Percentiles rank a stretch among this genome's conserved stretches.
Conservation (phyloP, 2,888 invertebrate species). For the Dilophus febrilis region DNA sequence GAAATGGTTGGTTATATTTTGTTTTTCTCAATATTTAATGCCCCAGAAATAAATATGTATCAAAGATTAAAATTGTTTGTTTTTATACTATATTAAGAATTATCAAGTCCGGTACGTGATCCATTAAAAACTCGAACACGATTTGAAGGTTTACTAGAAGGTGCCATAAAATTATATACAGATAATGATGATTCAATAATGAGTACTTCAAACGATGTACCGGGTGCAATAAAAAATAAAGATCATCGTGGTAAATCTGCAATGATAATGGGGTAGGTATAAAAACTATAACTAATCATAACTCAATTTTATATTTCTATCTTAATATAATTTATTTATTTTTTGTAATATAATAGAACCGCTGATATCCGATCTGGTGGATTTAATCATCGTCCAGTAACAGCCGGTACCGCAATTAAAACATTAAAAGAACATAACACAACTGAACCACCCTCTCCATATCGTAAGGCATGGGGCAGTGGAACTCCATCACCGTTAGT, state of each 20-base stretch:
- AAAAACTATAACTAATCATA: background rate
- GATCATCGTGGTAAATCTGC: constrained; percentile 29
- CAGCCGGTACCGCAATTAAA: constrained; percentile 20
- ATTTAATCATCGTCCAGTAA: constrained; percentile 22
- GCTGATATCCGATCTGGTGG: background rate
- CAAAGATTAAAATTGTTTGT: too few species aligned
- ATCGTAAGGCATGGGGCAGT: constrained; percentile 35
- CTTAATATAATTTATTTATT: too few species aligned
- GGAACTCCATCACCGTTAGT: constrained; percentile 32
- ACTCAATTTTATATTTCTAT: too few species aligned
- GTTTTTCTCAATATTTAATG: background rate
- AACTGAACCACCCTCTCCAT: constrained; percentile 29
- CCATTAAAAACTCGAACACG: constrained; percentile 26
- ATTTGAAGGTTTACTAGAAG: constrained; percentile 28
- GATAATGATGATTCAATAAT: constrained; percentile 17
- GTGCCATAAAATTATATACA: constrained; percentile 28
- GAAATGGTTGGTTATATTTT: constrained; percentile 24
- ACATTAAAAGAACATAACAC: constrained; percentile 18
- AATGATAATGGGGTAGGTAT: constrained; percentile 18
- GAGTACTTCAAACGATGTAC: constrained; percentile 11
- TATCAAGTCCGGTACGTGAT: constrained; percentile 23
- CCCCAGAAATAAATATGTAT: too few species aligned
- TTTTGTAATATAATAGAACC: constrained; percentile 1
- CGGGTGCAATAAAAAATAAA: constrained; percentile 11
- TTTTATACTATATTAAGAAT: too few species aligned